Evolutionary conservation across 92 coral and sea anemone genomes (phyloP).

Genomic region (Paramuricea clavata): DNA sequence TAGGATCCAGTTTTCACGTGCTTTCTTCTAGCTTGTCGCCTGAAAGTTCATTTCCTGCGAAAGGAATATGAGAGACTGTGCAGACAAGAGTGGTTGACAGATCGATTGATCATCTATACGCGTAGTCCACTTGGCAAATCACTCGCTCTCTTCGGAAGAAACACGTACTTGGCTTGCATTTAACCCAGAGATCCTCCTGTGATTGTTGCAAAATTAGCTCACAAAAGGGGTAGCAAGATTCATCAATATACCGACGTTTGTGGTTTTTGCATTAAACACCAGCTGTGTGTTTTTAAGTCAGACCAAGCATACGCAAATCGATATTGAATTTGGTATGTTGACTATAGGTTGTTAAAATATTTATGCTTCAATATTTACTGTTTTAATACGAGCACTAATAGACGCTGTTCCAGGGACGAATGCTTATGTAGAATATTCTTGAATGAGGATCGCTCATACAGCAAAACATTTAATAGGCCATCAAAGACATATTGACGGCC

Average conservation of each 20-base stretch:
- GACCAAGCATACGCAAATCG: background rate
- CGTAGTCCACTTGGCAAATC: slow-evolving; percentile 17
- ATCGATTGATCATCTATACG: slow-evolving; percentile 26
- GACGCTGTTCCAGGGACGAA: background rate
- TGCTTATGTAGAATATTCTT: background rate
- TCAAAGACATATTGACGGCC: background rate
- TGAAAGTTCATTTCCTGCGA: background rate
- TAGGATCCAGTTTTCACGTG: too few relatives aligned
- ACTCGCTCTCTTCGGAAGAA: background rate
- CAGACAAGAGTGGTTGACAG: slow-evolving; percentile 19
- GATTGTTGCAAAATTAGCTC: background rate
- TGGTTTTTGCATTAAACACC: background rate
- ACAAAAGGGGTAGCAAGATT: background rate
- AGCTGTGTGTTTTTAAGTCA: background rate
- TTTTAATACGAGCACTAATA: background rate
- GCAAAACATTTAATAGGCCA: background rate
- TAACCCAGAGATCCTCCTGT: slow-evolving; percentile 17
- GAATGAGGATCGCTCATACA: background rate
- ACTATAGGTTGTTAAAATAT: background rate
- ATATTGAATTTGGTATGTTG: background rate
- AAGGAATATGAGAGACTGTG: background rate
- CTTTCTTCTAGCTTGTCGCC: too few relatives aligned
- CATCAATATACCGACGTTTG: background rate
- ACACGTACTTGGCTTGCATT: slow-evolving; percentile 14
- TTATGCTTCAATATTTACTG: background rate